Conservation (phyloP, 2,113 vertebrate species). For the Pedetes capensis region DNA sequence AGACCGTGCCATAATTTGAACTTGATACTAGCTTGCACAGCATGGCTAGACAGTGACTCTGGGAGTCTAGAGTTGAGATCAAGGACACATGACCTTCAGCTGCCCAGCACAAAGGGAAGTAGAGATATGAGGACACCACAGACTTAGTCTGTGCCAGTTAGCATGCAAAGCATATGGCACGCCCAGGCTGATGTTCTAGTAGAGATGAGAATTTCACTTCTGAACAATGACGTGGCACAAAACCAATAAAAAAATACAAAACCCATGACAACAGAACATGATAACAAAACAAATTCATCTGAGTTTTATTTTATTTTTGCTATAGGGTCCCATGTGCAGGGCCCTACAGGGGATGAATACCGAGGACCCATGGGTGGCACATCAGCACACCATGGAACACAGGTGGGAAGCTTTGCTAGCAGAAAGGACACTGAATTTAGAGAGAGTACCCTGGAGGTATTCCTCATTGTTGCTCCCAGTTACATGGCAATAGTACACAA, state of each 20-base stretch:
- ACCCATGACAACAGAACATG: background rate
- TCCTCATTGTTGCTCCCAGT: background rate
- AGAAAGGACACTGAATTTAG: background rate
- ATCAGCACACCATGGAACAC: background rate
- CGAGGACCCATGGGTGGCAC: background rate
- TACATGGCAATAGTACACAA: background rate
- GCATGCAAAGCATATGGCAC: background rate
- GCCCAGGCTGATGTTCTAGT: background rate
- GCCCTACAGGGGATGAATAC: background rate
- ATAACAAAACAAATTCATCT: background rate
- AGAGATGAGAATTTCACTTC: background rate
- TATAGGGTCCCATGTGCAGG: too few relatives aligned
- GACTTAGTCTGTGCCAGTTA: background rate
- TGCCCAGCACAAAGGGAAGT: conserved; percentile 6
- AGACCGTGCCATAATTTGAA: background rate
- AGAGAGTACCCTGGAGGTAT: background rate
- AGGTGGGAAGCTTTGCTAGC: background rate
- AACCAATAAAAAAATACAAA: background rate
- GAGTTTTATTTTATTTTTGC: background rate
- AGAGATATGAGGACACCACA: background rate
- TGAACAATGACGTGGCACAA: background rate
- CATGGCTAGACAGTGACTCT: background rate
- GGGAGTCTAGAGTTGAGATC: background rate
- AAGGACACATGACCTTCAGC: background rate
- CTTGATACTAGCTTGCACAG: background rate